Percentiles rank a stretch among this genome's conserved stretches.
phyloP scores from a whole-genome alignment of 2,797 vertebrate species.

The Liparis tanakae region DNA sequence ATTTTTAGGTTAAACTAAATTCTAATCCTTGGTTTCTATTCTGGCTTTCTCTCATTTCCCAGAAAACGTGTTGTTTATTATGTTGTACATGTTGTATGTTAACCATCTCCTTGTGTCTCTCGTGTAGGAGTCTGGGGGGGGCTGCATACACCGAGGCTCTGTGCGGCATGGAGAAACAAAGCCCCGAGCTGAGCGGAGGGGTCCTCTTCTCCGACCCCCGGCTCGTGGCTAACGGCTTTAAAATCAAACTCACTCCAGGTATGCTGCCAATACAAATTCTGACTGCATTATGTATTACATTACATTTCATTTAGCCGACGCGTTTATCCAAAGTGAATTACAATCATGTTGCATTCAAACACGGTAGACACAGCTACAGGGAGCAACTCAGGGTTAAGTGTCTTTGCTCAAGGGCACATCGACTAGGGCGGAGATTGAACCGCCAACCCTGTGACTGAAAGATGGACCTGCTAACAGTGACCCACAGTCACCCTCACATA shows the following conservation, averaged over 20 bases:
- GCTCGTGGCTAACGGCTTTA: constrained; percentile 92
- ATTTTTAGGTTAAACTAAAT: constrained; percentile 8
- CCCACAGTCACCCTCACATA: too few relatives aligned
- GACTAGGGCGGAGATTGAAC: too few relatives aligned
- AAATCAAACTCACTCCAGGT: constrained; percentile 91
- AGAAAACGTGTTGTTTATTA: not conserved
- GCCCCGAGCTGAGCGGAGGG: constrained; percentile 73
- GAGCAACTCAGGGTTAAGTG: too few relatives aligned
- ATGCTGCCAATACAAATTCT: constrained; percentile 36
- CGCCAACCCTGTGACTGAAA: too few relatives aligned
- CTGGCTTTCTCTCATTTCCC: not conserved
- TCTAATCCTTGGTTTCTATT: not conserved
- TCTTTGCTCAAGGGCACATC: too few relatives aligned
- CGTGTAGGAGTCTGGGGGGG: constrained; percentile 85
- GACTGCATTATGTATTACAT: not conserved
- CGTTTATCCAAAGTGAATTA: too few relatives aligned
- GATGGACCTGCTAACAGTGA: too few relatives aligned
- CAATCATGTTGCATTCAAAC: too few relatives aligned
- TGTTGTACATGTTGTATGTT: not conserved
- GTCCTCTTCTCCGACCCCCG: constrained; percentile 88
- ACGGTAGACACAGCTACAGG: too few relatives aligned
- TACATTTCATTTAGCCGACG: too few relatives aligned
- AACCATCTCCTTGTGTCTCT: constrained; percentile 19
- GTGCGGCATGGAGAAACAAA: constrained; percentile 85
- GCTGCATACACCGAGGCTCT: constrained; percentile 85